phyloP scores from a whole-genome alignment of 1,140 invertebrate genomes.

The Bombus superbus region DNA sequence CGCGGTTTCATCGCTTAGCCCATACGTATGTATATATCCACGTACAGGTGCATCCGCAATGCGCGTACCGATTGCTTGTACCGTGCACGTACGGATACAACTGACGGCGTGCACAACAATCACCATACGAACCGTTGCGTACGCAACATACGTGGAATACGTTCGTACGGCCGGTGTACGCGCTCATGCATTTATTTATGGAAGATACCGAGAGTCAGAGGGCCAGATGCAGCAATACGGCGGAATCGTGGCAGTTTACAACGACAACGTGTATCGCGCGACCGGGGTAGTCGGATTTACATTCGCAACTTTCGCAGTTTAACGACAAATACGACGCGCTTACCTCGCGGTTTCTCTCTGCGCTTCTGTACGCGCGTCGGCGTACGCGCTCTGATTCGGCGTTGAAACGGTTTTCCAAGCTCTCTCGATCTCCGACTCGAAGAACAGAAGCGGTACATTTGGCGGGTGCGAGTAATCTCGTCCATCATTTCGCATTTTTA shows the following conservation, averaged over 20 bases:
- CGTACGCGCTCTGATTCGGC: no score
- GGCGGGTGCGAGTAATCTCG: no score
- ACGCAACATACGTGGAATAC: constrained; percentile 37
- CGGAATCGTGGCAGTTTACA: constrained; percentile 70
- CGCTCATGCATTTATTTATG: constrained; percentile 76
- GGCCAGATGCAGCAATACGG: constrained; percentile 55
- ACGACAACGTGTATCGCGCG: constrained; percentile 63
- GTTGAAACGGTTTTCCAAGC: no score
- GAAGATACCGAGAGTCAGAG: constrained; percentile 49
- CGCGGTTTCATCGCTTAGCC: constrained; percentile 46
- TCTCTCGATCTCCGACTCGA: no score
- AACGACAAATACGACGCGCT: constrained; percentile 60
- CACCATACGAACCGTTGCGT: constrained; percentile 56
- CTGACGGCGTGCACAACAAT: constrained; percentile 47
- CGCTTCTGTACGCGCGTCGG: no score
- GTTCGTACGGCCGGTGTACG: background rate
- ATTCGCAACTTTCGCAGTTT: constrained; percentile 78
- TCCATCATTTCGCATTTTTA: no score
- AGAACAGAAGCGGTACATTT: no score
- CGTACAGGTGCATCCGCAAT: constrained; percentile 28
- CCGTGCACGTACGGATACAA: constrained; percentile 37
- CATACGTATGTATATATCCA: background rate
- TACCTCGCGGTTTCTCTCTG: background rate
- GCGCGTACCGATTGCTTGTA: constrained; percentile 48
- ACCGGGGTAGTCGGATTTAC: constrained; percentile 70